Evolutionary conservation across 2,797 vertebrate genomes (phyloP).

Genomic region (Microchirus variegatus): DNA sequence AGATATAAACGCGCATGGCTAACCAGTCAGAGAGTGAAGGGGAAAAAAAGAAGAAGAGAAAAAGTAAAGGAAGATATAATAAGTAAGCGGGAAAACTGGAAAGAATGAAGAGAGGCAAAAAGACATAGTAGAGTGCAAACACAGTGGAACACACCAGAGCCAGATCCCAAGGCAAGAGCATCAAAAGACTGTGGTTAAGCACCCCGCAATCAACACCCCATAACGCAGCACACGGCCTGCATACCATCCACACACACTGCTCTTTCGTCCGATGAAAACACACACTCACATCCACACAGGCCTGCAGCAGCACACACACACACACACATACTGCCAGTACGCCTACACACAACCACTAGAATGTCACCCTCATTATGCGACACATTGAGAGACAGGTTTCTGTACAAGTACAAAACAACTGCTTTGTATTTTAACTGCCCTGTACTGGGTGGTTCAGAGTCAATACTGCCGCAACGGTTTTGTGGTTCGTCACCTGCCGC

Average conservation of each 20-base stretch:
- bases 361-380: constrained; percentile 60
- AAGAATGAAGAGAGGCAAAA: constrained; percentile 18
- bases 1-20: constrained; percentile 18
- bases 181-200: constrained; percentile 69
- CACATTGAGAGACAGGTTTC: constrained; percentile 35
- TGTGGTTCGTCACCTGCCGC: constrained; percentile 53
- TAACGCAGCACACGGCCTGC: constrained; percentile 68
- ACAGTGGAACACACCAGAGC: constrained; percentile 49
- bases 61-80: constrained; percentile 2
- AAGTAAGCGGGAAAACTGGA: not conserved
- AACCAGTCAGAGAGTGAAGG: constrained; percentile 5
- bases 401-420: constrained; percentile 58
- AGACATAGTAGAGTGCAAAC: constrained; percentile 46
- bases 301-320: constrained; percentile 30
- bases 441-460: constrained; percentile 58
- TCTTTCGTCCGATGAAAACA: constrained; percentile 46
- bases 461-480: constrained; percentile 26
- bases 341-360: constrained; percentile 56
- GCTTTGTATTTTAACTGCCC: constrained; percentile 49
- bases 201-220: constrained; percentile 82
- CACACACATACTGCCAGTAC: constrained; percentile 37
- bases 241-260: constrained; percentile 67
- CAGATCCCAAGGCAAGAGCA: constrained; percentile 61
- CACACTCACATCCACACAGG: constrained; percentile 30
- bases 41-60: too few relatives aligned